Evolutionary conservation across 2,888 invertebrate species (phyloP).

Genomic region (Clunio marinus): DNA sequence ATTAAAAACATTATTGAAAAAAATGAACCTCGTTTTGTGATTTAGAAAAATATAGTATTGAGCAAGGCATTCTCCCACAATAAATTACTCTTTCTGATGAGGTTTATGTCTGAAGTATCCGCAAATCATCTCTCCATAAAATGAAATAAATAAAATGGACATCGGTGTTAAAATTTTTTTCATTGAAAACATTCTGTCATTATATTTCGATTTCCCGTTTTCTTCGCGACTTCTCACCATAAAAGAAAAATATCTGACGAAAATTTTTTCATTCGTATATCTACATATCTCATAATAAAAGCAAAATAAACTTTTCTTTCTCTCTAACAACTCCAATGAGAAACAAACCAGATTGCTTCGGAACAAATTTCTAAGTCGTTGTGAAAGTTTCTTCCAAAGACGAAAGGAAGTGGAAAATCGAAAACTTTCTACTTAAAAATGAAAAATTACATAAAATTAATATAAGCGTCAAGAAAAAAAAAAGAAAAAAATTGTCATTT

Average conservation of each 20-base stretch:
- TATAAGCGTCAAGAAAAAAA: neutral
- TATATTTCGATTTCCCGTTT: neutral
- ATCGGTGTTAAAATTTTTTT: no score
- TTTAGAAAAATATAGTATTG: no score
- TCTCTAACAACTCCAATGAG: slow-evolving; percentile 24
- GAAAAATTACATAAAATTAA: slow-evolving; percentile 20
- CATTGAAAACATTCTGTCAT: neutral
- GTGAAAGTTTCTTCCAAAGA: slow-evolving; percentile 17
- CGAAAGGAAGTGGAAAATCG: neutral
- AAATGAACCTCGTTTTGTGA: no score
- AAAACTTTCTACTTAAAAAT: slow-evolving; percentile 30
- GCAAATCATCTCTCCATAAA: no score
- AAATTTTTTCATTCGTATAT: neutral
- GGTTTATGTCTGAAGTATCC: no score
- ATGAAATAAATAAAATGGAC: no score
- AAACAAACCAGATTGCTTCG: slow-evolving; percentile 29
- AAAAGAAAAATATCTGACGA: slow-evolving; percentile 22
- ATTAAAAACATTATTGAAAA: no score
- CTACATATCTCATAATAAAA: no score
- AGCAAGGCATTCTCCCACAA: no score
- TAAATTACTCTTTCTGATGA: no score
- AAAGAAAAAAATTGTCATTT: neutral
- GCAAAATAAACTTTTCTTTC: no score
- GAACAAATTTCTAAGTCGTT: slow-evolving; percentile 8
- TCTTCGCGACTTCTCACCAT: neutral